Conservation (phyloP, 2,113 vertebrate species). For the Empidonax traillii region DNA sequence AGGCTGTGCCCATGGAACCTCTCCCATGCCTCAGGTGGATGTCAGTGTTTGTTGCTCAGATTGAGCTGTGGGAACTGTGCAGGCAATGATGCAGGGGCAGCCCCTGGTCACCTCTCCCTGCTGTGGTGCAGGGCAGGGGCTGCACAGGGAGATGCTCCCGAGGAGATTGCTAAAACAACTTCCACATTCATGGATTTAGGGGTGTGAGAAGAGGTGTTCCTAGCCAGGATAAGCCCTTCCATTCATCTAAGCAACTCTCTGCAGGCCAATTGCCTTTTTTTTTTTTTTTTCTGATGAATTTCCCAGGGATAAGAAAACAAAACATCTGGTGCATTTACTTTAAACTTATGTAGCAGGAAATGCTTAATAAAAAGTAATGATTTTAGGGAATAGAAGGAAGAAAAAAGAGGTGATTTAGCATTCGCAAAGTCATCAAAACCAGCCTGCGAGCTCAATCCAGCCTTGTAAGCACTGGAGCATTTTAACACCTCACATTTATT, state of each 20-base stretch:
- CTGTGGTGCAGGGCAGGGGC: rapidly evolving
- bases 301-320: not conserved
- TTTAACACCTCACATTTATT: not conserved
- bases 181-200: not conserved
- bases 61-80: not conserved
- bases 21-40: not conserved
- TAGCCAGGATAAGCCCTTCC: not conserved
- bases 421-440: not conserved
- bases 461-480: not conserved
- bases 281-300: not conserved
- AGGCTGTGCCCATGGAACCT: not conserved
- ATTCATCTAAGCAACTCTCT: not conserved
- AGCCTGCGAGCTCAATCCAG: not conserved
- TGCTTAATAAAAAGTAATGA: not conserved
- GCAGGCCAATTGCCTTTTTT: not conserved
- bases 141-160: not conserved
- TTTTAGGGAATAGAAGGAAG: not conserved
- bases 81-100: not conserved
- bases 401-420: not conserved
- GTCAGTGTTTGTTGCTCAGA: not conserved
- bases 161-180: not conserved
- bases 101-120: not conserved
- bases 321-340: not conserved
- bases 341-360: not conserved
- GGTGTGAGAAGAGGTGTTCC: not conserved